A percentile compares a stretch with the other conserved stretches of the same genome.
Conservation (phyloP, 2,888 invertebrate species). For the Luperina testacea region DNA sequence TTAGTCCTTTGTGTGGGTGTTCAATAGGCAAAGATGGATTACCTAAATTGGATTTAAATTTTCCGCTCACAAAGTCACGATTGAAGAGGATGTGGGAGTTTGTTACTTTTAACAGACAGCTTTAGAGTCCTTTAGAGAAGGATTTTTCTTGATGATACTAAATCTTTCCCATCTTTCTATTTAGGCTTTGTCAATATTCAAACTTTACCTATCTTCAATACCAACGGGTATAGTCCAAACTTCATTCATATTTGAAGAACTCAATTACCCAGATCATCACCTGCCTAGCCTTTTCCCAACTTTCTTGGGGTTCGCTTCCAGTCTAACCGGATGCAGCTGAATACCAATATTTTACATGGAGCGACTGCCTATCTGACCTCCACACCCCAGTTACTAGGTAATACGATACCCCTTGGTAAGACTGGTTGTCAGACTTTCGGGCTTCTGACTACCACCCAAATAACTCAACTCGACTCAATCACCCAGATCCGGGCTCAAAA, state of each 20-base stretch:
- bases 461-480: slow-evolving; percentile 4
- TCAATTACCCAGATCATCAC: slow-evolving; percentile 9
- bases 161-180: neutral
- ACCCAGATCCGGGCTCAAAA: slow-evolving; percentile 2
- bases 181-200: slow-evolving; percentile 1
- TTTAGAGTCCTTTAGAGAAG: neutral
- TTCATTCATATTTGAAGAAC: slow-evolving; percentile 37
- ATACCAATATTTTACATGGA: no score
- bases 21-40: slow-evolving; percentile 45
- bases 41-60: slow-evolving; percentile 43
- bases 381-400: no score
- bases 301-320: no score
- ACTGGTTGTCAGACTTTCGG: no score
- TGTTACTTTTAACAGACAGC: slow-evolving; percentile 11
- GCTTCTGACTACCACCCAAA: no score
- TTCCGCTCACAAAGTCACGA: slow-evolving; percentile 1
- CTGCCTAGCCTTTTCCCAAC: no score
- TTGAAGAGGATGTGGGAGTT: slow-evolving; percentile 33
- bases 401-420: no score
- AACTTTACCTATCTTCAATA: neutral
- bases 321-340: no score
- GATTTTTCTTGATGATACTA: neutral
- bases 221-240: neutral
- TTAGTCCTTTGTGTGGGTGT: slow-evolving; percentile 49
- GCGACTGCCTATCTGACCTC: no score